phyloP scores from a whole-genome alignment of 2,797 vertebrate species.

The Pogonophryne albipinna region DNA sequence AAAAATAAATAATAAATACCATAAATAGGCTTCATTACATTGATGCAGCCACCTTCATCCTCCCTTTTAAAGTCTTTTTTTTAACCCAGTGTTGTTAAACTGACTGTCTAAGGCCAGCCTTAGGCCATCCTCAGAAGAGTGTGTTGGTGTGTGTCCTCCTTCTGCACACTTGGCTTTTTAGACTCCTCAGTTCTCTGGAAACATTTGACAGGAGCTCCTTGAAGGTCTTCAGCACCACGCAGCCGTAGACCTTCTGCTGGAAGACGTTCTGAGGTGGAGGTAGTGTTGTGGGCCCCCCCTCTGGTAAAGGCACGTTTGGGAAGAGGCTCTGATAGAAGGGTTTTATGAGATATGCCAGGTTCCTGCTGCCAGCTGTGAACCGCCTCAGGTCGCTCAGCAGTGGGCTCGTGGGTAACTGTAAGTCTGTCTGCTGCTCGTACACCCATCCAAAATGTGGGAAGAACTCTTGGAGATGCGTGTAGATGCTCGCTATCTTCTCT shows the following conservation, averaged over 20 bases:
- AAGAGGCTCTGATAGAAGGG: conserved; percentile 74
- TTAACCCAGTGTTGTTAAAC: conserved; percentile 31
- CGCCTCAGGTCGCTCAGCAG: conserved; percentile 56
- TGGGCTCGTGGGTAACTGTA: conserved; percentile 65
- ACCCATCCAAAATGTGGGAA: conserved; percentile 79
- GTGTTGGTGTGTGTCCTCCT: conserved; percentile 39
- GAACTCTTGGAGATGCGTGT: conserved; percentile 76
- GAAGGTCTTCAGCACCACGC: conserved; percentile 82
- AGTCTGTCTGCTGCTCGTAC: conserved; percentile 82
- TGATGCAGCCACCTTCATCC: conserved; percentile 67
- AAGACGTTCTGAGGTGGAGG: conserved; percentile 82
- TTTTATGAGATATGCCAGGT: conserved; percentile 53
- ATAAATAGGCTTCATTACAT: conserved; percentile 70
- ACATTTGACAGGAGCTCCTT: conserved; percentile 75
- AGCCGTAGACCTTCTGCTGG: conserved; percentile 88
- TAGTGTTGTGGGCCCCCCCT: conserved; percentile 68
- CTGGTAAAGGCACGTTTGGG: conserved; percentile 79
- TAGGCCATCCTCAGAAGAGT: conserved; percentile 37
- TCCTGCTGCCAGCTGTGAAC: background rate
- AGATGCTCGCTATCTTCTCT: conserved; percentile 77
- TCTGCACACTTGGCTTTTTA: conserved; percentile 68
- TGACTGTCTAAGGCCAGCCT: conserved; percentile 41
- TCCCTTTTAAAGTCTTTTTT: conserved; percentile 51
- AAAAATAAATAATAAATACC: conserved; percentile 86
- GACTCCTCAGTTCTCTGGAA: conserved; percentile 68